phyloP scores from a whole-genome alignment of 2,888 invertebrate species.

The Cataglyphis cursor region DNA sequence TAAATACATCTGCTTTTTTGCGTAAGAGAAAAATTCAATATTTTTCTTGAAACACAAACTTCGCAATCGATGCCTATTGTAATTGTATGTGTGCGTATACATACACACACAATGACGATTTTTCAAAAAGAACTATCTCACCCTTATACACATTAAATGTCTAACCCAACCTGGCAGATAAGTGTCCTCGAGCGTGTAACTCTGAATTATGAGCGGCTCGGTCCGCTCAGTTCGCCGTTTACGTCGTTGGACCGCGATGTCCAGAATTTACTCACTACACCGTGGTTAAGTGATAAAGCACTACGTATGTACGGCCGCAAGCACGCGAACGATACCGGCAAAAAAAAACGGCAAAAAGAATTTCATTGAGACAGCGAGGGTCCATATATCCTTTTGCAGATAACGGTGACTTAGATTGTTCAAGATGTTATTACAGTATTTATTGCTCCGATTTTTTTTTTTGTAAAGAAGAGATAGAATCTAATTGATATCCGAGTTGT shows the following conservation, averaged over 20 bases:
- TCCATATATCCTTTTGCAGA: constrained; percentile 30
- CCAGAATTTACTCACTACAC: constrained; percentile 62
- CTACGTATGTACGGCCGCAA: constrained; percentile 46
- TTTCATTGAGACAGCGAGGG: constrained; percentile 39
- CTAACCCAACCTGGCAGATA: constrained; percentile 68
- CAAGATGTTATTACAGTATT: constrained; percentile 17
- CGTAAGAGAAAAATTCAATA: not conserved
- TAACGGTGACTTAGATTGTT: constrained; percentile 27
- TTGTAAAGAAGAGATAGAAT: not conserved
- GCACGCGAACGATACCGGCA: constrained; percentile 38
- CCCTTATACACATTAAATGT: constrained; percentile 36
- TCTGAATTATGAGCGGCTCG: constrained; percentile 75
- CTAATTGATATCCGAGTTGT: not conserved
- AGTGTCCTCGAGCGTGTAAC: constrained; percentile 77
- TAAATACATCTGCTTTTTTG: not conserved
- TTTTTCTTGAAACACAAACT: not conserved
- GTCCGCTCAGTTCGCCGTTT: constrained; percentile 64
- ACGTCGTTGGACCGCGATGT: constrained; percentile 61
- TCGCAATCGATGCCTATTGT: not conserved
- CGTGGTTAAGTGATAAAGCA: constrained; percentile 69
- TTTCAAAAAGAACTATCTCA: constrained; percentile 50
- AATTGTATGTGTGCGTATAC: constrained; percentile 23
- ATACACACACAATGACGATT: constrained; percentile 12
- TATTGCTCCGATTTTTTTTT: not conserved
- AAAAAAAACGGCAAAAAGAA: constrained; percentile 43